Percentiles rank a stretch among this genome's conserved stretches.
phyloP scores from a whole-genome alignment of 2,113 vertebrate genomes.

The Myotis yumanensis region DNA sequence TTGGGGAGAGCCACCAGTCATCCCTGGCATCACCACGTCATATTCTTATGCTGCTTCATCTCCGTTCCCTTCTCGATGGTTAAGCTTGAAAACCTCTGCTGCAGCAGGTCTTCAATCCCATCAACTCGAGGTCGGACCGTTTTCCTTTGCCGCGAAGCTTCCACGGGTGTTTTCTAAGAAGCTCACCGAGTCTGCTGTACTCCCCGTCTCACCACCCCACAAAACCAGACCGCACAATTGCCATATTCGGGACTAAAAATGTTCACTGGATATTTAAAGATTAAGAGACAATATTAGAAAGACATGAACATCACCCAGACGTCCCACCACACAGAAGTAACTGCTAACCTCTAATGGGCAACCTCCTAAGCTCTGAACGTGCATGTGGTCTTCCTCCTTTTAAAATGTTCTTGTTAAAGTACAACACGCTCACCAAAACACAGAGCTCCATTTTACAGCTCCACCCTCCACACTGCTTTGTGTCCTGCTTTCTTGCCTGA shows the following conservation, averaged over 20 bases:
- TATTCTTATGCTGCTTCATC: not conserved
- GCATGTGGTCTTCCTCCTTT: not conserved
- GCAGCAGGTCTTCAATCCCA: not conserved
- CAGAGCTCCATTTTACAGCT: not conserved
- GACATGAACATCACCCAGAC: not conserved
- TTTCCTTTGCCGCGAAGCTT: not conserved
- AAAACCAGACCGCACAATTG: not conserved
- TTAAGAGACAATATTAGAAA: not conserved
- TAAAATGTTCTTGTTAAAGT: not conserved
- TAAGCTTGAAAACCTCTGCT: not conserved
- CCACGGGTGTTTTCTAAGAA: not conserved
- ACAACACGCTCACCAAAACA: not conserved
- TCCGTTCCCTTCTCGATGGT: not conserved
- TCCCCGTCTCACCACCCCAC: not conserved
- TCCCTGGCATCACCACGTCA: too few species aligned
- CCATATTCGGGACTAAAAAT: conserved; percentile 14
- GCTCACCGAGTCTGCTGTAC: not conserved
- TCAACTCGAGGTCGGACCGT: not conserved
- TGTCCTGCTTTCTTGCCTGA: not conserved
- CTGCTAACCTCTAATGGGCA: not conserved
- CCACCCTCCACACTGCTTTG: not conserved
- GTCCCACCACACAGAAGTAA: not conserved
- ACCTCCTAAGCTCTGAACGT: not conserved
- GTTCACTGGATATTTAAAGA: not conserved
- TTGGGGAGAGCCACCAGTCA: not conserved